These are phyloP conservation scores for Siniperca knerii DNA, from an alignment of 2,113 vertebrate genomes.

Conservation along the genomic window DNA sequence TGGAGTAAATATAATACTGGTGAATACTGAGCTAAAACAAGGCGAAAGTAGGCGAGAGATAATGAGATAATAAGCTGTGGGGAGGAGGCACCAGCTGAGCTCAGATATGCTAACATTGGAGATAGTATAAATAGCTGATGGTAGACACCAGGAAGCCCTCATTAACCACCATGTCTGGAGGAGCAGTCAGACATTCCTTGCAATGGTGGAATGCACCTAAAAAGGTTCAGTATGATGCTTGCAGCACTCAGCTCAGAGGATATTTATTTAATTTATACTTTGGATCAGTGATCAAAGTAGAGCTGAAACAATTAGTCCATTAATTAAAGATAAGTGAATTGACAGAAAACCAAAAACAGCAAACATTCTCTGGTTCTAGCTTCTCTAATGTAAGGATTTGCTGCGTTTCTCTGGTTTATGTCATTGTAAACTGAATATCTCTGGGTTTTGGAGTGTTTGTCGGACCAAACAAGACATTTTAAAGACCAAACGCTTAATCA, in stretches of 20 bases:
- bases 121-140: conserved; percentile 47
- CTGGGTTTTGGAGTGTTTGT: neutral
- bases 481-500: neutral
- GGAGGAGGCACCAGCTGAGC: conserved; percentile 35
- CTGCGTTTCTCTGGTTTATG: neutral
- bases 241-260: neutral
- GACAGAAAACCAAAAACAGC: neutral
- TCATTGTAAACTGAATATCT: neutral
- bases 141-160: conserved; percentile 44
- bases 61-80: conserved; percentile 44
- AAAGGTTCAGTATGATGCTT: conserved; percentile 5
- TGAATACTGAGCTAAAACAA: neutral
- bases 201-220: conserved; percentile 16
- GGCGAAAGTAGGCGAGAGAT: conserved; percentile 6
- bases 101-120: conserved; percentile 53
- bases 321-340: no score
- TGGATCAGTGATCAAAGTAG: neutral
- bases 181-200: conserved; percentile 27
- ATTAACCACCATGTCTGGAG: conserved; percentile 55
- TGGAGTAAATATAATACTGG: neutral
- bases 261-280: neutral
- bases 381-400: neutral
- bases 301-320: neutral
- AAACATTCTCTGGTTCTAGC: neutral
- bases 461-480: neutral